These are phyloP conservation scores for Pachyuromys duprasi DNA, from an alignment of 2,797 vertebrate species.

Conservation along the genomic window DNA sequence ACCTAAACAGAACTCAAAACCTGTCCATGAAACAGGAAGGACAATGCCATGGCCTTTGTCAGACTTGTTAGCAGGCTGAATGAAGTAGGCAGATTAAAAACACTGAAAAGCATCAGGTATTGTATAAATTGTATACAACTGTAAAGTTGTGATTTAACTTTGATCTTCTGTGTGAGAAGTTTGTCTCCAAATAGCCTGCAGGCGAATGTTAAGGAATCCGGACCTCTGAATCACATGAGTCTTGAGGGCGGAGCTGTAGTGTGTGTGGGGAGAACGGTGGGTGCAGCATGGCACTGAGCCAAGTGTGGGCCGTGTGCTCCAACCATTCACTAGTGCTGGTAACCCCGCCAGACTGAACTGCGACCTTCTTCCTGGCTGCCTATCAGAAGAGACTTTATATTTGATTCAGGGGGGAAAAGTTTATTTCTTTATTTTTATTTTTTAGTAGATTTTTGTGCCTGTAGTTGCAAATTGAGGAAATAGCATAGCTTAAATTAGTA, in stretches of 20 bases:
- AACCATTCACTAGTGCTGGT: not conserved
- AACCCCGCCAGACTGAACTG: not conserved
- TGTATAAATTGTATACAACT: not conserved
- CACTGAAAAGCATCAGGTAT: not conserved
- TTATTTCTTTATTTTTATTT: not conserved
- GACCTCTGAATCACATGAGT: not conserved
- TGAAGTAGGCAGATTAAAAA: not conserved
- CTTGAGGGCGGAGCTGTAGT: slow-evolving; percentile 8
- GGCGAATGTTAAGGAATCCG: slow-evolving; percentile 39
- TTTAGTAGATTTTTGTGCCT: slow-evolving; percentile 31
- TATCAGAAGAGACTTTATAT: not conserved
- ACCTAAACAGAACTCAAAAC: not conserved
- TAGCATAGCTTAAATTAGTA: not conserved
- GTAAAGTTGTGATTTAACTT: slow-evolving; percentile 27
- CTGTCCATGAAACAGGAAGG: not conserved
- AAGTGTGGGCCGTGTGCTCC: not conserved
- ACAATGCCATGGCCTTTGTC: not conserved
- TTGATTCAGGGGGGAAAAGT: not conserved
- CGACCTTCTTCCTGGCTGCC: not conserved
- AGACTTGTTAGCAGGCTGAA: slow-evolving; percentile 1
- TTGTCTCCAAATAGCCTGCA: slow-evolving; percentile 50
- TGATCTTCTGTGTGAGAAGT: not conserved
- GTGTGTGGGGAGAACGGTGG: not conserved
- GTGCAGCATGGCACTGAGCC: not conserved
- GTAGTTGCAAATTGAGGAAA: slow-evolving; percentile 48